A percentile compares a stretch with the other conserved stretches of the same genome.
phyloP scores from a whole-genome alignment of 2,797 vertebrate genomes.

The Hephaestus fuliginosus region DNA sequence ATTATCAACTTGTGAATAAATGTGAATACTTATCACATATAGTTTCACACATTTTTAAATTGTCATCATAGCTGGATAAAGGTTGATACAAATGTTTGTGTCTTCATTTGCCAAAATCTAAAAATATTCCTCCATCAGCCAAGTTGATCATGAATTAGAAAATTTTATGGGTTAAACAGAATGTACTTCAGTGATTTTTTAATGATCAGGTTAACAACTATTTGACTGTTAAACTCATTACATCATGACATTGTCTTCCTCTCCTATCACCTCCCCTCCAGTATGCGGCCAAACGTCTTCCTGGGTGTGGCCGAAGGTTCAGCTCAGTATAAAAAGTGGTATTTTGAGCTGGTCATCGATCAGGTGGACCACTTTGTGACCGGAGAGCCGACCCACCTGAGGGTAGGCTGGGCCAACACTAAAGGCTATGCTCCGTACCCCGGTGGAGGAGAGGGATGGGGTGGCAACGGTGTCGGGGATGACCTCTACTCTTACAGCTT shows the following conservation, averaged over 20 bases:
- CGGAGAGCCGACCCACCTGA: conserved; percentile 93
- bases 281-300: conserved; percentile 98
- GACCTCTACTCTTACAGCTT: conserved; percentile 98
- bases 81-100: no score
- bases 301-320: conserved; percentile 96
- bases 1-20: not conserved
- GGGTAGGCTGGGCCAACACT: conserved; percentile 98
- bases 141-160: not conserved
- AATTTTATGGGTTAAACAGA: not conserved
- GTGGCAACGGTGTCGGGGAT: conserved; percentile 96
- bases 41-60: no score
- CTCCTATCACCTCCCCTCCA: conserved; percentile 74
- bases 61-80: no score
- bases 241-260: not conserved
- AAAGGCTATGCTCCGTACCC: conserved; percentile 98
- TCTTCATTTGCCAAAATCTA: no score
- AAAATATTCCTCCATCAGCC: not conserved
- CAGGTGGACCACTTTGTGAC: conserved; percentile 97
- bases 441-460: conserved; percentile 98
- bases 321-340: conserved; percentile 99
- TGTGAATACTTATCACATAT: not conserved
- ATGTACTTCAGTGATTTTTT: not conserved
- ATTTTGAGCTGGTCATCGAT: conserved; percentile 97
- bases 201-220: not conserved
- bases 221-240: not conserved